Conservation (phyloP, 2,888 invertebrate genomes). For the Ceriagrion tenellum region DNA sequence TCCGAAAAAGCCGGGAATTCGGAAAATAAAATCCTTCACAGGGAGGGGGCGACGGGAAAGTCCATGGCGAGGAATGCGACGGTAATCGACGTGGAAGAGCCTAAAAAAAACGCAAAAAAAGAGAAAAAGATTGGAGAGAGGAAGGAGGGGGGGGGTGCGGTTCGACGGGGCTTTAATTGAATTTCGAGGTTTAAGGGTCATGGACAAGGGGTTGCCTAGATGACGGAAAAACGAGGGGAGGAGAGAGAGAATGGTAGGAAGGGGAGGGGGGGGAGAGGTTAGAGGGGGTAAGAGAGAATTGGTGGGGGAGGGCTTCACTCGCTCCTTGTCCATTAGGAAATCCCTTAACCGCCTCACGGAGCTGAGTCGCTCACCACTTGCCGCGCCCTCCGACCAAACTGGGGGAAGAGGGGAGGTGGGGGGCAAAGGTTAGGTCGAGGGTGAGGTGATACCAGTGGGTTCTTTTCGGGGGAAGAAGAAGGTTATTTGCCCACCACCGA, state of each 20-base stretch:
- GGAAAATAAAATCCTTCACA: not conserved
- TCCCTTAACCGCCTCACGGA: not conserved
- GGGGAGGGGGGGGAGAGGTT: not conserved
- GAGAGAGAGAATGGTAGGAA: not conserved
- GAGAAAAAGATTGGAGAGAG: not conserved
- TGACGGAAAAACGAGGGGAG: not conserved
- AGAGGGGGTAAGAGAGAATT: not conserved
- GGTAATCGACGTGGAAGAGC: not conserved
- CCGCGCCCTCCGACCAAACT: not conserved
- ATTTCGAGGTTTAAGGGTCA: conserved; percentile 5
- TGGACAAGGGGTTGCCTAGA: not conserved
- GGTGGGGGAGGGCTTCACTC: not conserved
- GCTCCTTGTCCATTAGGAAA: not conserved
- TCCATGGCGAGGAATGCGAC: not conserved
- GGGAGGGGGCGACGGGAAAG: not conserved
- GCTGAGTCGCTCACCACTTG: not conserved
- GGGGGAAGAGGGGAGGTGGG: no score
- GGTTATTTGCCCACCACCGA: no score
- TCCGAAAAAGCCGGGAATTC: no score
- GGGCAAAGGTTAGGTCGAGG: no score
- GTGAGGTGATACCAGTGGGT: no score
- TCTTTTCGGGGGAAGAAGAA: no score
- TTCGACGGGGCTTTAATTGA: conserved; percentile 2
- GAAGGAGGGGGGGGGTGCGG: not conserved
- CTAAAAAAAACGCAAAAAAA: not conserved